These are phyloP conservation scores for Aeoliscus strigatus DNA, from an alignment of 2,797 vertebrate genomes.

Conservation along the genomic window DNA sequence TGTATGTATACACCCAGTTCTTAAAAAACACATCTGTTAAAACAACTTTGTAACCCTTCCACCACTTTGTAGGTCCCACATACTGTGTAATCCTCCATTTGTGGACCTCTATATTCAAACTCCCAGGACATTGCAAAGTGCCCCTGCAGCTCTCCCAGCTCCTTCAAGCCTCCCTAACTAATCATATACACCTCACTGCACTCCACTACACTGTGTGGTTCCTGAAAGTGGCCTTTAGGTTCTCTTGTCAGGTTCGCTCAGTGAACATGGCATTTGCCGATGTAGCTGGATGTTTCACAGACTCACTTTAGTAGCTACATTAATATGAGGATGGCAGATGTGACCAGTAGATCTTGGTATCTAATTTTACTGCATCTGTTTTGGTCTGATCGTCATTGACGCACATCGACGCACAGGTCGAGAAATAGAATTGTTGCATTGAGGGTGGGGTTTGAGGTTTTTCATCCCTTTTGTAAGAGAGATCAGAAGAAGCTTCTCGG, in stretches of 20 bases:
- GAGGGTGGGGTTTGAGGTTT: conserved; percentile 1
- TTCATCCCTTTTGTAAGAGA: conserved; percentile 1
- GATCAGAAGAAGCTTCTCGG: no score
- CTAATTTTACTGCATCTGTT: conserved; percentile 2
- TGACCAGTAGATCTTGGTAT: conserved; percentile 3
- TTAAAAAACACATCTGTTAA: no score
- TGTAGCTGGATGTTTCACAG: conserved; percentile 11
- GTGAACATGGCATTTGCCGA: conserved; percentile 16
- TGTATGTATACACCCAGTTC: no score
- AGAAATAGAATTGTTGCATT: no score
- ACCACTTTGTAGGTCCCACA: no score
- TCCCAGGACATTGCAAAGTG: conserved; percentile 1
- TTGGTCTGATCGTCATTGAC: conserved; percentile 5
- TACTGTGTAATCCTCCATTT: conserved; percentile 9
- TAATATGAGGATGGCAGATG: conserved; percentile 14
- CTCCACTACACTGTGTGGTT: conserved; percentile 10
- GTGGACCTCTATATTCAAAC: conserved; percentile 5
- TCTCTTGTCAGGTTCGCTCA: conserved; percentile 26
- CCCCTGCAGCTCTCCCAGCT: background rate
- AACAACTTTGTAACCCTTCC: no score
- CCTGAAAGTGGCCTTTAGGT: conserved; percentile 9
- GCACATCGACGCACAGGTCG: no score
- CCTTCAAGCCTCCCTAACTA: conserved; percentile 1
- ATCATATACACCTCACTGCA: conserved; percentile 8
- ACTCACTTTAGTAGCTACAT: conserved; percentile 7